Conservation (phyloP, 2,888 invertebrate species). For the Itoplectis maculator region DNA sequence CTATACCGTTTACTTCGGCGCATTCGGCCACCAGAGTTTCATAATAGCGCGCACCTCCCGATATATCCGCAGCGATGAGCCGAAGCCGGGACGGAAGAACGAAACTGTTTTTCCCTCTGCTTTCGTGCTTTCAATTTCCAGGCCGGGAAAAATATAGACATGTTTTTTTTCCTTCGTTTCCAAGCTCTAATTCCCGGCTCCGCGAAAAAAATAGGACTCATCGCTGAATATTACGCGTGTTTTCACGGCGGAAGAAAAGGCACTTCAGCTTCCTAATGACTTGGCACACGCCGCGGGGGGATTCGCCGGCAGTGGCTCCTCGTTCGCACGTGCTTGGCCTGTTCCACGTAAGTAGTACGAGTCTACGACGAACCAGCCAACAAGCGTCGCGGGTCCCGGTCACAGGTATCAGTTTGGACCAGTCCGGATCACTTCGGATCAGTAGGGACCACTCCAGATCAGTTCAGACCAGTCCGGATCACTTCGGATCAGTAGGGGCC, state of each 20-base stretch:
- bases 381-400: conserved; percentile 24
- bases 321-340: neutral
- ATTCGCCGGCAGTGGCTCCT: neutral
- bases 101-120: neutral
- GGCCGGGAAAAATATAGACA: no score
- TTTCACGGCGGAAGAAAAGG: neutral
- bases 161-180: no score
- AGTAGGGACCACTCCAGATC: no score
- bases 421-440: no score
- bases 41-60: conserved; percentile 7
- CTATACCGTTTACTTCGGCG: no score
- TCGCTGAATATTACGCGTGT: neutral
- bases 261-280: conserved; percentile 7
- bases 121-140: neutral
- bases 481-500: no score
- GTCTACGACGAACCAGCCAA: conserved; percentile 20
- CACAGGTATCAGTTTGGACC: no score
- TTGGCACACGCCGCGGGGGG: neutral
- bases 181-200: no score
- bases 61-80: conserved; percentile 3
- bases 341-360: conserved; percentile 52
- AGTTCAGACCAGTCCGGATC: no score
- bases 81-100: neutral
- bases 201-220: no score
- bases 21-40: conserved; percentile 30